phyloP scores from a whole-genome alignment of 2,888 invertebrate genomes.

The Rhingia rostrata region DNA sequence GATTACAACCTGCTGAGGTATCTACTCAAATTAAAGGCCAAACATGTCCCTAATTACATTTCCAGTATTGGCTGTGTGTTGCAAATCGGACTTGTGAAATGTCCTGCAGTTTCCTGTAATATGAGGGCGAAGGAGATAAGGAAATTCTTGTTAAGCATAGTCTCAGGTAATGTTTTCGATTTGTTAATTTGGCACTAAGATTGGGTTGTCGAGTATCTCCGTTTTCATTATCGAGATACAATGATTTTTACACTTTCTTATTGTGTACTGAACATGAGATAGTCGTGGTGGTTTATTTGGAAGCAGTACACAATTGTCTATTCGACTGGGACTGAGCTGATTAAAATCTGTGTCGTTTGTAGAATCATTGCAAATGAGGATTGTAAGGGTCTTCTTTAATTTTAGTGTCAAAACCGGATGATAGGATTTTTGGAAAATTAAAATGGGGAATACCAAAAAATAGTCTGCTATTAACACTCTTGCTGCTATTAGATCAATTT shows the following conservation, averaged over 20 bases:
- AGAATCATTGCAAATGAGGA: too few species aligned
- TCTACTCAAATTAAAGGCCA: conserved; percentile 32
- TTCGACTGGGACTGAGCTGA: too few species aligned
- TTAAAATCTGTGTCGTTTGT: too few species aligned
- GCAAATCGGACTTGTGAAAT: conserved; percentile 30
- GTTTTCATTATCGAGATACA: conserved; percentile 28
- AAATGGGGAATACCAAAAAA: too few species aligned
- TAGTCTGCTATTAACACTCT: too few species aligned
- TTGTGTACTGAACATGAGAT: background rate
- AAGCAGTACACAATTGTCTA: too few species aligned
- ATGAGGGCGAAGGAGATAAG: conserved; percentile 52
- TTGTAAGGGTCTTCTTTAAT: too few species aligned
- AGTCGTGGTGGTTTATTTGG: background rate
- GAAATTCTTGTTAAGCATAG: conserved; percentile 6
- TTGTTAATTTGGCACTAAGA: conserved; percentile 9
- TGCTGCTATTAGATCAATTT: too few species aligned
- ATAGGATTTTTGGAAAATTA: too few species aligned
- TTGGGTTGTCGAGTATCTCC: conserved; percentile 7
- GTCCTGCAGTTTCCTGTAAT: conserved; percentile 64
- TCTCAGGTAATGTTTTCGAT: conserved; percentile 19
- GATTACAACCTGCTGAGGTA: conserved; percentile 61
- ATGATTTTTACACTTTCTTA: conserved; percentile 44
- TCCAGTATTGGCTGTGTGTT: conserved; percentile 27
- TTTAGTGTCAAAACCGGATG: too few species aligned
- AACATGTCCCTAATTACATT: conserved; percentile 61